Evolutionary conservation across 2,888 invertebrate genomes (phyloP).

Genomic region (Watsonalla cultraria): DNA sequence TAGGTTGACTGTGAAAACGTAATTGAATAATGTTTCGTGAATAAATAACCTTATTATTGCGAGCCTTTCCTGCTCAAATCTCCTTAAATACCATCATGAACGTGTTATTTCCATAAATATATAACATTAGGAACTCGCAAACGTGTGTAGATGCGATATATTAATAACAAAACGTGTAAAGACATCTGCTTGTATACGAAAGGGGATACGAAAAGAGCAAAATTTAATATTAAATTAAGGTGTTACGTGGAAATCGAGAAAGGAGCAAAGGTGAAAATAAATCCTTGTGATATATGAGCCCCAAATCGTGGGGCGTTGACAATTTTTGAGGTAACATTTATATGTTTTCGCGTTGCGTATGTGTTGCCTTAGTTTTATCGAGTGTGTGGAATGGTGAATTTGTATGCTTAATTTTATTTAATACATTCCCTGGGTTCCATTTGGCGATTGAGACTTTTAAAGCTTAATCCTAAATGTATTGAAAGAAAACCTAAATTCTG

Average conservation of each 20-base stretch:
- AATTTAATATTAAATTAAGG: conserved; percentile 78
- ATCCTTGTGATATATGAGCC: conserved; percentile 71
- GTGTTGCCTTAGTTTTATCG: conserved; percentile 3
- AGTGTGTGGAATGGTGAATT: neutral
- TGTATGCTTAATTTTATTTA: conserved; percentile 9
- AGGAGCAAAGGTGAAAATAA: conserved; percentile 69
- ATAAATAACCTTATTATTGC: too few relatives aligned
- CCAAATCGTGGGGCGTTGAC: conserved; percentile 61
- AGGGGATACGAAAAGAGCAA: conserved; percentile 51
- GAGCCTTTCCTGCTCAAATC: neutral
- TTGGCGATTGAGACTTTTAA: too few relatives aligned
- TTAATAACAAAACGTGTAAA: conserved; percentile 69
- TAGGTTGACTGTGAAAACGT: too few relatives aligned
- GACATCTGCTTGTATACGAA: conserved; percentile 62
- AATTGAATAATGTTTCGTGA: too few relatives aligned
- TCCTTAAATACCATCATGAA: neutral
- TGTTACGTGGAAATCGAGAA: conserved; percentile 72
- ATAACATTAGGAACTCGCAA: conserved; percentile 19
- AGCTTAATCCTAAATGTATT: too few relatives aligned
- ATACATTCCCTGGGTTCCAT: too few relatives aligned
- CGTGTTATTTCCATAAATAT: neutral
- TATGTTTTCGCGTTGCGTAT: conserved; percentile 20
- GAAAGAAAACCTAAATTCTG: too few relatives aligned
- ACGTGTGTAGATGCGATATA: conserved; percentile 57
- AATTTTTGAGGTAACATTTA: conserved; percentile 68